Base-by-base conservation (phyloP, 1,140 invertebrate genomes). In the Amphibalanus amphitrite region DNA sequence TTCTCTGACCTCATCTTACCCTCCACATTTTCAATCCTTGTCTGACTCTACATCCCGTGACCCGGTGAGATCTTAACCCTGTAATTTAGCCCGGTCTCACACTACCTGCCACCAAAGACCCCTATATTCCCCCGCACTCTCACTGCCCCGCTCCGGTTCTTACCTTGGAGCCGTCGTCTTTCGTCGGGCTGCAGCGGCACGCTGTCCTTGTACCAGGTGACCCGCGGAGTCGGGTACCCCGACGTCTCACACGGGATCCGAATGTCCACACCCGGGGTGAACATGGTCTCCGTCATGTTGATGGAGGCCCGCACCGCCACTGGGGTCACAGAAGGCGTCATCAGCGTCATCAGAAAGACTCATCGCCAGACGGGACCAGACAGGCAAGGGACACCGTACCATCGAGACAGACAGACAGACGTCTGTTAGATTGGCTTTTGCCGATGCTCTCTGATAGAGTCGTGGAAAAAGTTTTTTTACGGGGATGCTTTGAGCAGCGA, bases 141-240 rank as follows among this genome's bases (percentile, higher is more conserved):
- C n/a, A n/a, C n/a, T n/a, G n/a, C n/a, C n/a, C n/a, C n/a, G n/a
- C n/a, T n/a, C n/a, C n/a, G 17, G 20, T 69, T 72, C 76, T 82
- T 81, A 89, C 88, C 86, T 76, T 85, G 83, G 73, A 89, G 84
- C 47, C 81, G 78, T 65, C 86, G 80, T 72, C 85, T 82, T 67
- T 85, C 83, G 70, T 78, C 80, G 30, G 79, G 69, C 47, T 78
- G 72, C 40, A 90, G 74, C 8, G 79, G 80, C 40, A 81, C 77
- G 65, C 85, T 83, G 77, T 92, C 86, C 80, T 92, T 92, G 76
- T 85, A 90, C 92, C 91, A 94, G 64, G 83, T 80, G 0, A 92
- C 86, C 71, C 82, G 80, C 6, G 90, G 90, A 59, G 81, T 79
- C 0, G 91, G 90, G 80, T 88, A 88, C 3, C 91, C 91, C 69